Evolutionary conservation across 1,140 invertebrate species (phyloP).

Genomic region (Meloidogyne hapla): DNA sequence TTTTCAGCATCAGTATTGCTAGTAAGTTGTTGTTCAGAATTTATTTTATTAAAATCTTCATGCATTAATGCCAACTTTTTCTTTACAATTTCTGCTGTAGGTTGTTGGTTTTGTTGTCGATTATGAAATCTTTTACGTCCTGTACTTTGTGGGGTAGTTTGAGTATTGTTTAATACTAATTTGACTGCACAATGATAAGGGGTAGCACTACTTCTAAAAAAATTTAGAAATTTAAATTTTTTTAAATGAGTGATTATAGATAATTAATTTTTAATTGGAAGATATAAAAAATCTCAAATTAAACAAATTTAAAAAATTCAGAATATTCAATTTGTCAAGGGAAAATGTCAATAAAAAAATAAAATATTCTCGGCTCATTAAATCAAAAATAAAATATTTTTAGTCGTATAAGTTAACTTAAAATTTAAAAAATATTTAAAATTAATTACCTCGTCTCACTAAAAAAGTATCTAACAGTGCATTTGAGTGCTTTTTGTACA

Average conservation of each 20-base stretch:
- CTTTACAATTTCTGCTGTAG: slow-evolving; percentile 18
- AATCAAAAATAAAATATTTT: too few relatives aligned
- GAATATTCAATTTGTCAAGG: too few relatives aligned
- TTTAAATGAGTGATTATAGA: too few relatives aligned
- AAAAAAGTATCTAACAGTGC: slow-evolving; percentile 39
- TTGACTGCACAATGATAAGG: slow-evolving; percentile 45
- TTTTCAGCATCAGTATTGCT: neutral
- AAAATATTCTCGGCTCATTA: neutral
- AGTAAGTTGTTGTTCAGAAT: neutral
- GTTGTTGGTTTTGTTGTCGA: slow-evolving; percentile 9
- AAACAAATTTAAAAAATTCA: too few relatives aligned
- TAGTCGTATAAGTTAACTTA: too few relatives aligned
- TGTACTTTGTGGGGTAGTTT: slow-evolving; percentile 14
- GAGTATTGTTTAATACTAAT: slow-evolving; percentile 31
- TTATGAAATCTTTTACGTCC: neutral
- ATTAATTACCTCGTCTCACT: slow-evolving; percentile 39
- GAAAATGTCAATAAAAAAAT: too few relatives aligned
- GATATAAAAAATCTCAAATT: too few relatives aligned
- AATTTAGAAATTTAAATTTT: too few relatives aligned
- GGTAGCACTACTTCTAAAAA: slow-evolving; percentile 40
- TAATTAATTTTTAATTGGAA: too few relatives aligned
- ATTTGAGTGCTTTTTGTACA: slow-evolving; percentile 53
- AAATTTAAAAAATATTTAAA: slow-evolving; percentile 9
- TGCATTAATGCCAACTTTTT: slow-evolving; percentile 20
- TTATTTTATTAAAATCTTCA: slow-evolving; percentile 24